Evolutionary conservation across 2,888 invertebrate genomes (phyloP).

Genomic region (Ariolimax columbianus): DNA sequence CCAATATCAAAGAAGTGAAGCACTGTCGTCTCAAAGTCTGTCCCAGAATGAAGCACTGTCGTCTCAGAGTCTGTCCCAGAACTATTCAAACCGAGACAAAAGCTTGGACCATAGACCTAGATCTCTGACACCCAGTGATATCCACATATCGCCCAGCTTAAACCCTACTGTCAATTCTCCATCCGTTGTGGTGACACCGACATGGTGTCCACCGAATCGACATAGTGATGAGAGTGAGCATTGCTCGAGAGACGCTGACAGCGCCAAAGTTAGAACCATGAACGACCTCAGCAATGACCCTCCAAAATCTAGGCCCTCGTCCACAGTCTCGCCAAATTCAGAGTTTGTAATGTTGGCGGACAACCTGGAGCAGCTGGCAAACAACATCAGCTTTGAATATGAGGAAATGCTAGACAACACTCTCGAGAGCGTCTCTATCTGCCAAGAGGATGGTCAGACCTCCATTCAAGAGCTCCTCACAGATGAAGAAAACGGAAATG

Average conservation of each 20-base stretch:
- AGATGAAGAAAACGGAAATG: constrained; percentile 39
- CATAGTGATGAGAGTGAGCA: too few relatives aligned
- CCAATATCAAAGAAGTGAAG: constrained; percentile 12
- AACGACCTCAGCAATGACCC: constrained; percentile 35
- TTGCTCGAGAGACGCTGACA: neutral
- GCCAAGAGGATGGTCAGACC: constrained; percentile 21
- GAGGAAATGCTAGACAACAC: constrained; percentile 47
- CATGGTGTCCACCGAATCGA: neutral
- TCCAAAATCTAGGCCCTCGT: constrained; percentile 18
- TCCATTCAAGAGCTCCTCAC: constrained; percentile 39
- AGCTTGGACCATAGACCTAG: constrained; percentile 11
- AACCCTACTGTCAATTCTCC: neutral
- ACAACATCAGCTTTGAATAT: constrained; percentile 63
- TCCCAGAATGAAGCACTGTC: neutral
- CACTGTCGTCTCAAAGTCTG: neutral
- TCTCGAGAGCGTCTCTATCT: constrained; percentile 26
- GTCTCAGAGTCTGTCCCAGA: neutral
- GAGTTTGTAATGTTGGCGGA: constrained; percentile 51
- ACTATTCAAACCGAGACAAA: neutral
- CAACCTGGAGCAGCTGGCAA: constrained; percentile 56
- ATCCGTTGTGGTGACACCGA: neutral
- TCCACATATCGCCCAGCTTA: neutral
- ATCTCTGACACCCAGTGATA: constrained; percentile 40
- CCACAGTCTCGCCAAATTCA: constrained; percentile 46
- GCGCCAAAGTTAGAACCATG: neutral